phyloP scores from a whole-genome alignment of 2,113 vertebrate species.

The Athene noctua region DNA sequence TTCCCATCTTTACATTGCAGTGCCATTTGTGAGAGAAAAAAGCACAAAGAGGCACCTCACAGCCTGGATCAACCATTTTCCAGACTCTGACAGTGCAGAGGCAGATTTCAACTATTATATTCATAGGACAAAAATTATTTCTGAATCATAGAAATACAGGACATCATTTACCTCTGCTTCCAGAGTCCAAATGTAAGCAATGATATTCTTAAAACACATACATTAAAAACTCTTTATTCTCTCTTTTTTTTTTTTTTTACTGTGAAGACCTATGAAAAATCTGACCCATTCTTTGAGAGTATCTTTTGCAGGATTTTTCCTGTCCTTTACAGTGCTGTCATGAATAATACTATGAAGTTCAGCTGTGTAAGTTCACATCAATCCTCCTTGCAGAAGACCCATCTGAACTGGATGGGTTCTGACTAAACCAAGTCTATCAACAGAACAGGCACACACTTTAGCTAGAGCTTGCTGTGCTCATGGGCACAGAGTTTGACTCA shows the following conservation, averaged over 20 bases:
- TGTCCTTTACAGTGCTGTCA: background rate
- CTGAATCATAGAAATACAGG: background rate
- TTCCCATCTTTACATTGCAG: background rate
- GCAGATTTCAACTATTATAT: background rate
- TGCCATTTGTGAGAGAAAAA: background rate
- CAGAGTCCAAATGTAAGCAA: background rate
- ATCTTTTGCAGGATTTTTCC: background rate
- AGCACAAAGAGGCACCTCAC: background rate
- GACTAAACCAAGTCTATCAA: background rate
- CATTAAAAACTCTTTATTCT: background rate
- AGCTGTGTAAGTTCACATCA: background rate
- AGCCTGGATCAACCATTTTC: background rate
- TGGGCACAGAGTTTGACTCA: background rate
- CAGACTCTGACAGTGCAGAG: background rate
- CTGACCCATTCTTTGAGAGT: background rate
- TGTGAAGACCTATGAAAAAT: background rate
- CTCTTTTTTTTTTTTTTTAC: background rate
- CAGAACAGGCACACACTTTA: background rate
- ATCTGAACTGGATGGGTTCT: background rate
- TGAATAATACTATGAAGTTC: background rate
- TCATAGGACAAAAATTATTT: background rate
- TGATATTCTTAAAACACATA: background rate
- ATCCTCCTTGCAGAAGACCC: background rate
- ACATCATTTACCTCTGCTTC: background rate
- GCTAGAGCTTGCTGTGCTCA: background rate